These are phyloP conservation scores for Callyntrura sp. DNA, from an alignment of 2,888 invertebrate species.

Conservation along the genomic window DNA sequence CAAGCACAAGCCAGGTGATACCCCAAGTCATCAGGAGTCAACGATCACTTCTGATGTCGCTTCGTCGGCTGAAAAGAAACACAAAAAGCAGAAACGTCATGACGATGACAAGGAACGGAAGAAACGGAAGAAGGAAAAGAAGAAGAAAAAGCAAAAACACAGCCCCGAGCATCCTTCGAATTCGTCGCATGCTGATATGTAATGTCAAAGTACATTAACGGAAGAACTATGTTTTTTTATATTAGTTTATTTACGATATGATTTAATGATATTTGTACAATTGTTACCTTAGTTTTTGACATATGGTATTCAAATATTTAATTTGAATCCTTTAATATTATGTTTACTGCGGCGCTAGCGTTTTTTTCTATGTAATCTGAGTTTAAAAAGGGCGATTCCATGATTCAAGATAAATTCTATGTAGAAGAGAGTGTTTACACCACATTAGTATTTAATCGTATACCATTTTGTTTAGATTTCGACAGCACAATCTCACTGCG, in stretches of 20 bases:
- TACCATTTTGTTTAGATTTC: too few species aligned
- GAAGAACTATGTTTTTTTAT: too few species aligned
- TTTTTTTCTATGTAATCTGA: too few species aligned
- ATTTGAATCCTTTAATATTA: neutral
- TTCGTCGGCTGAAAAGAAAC: slow-evolving; percentile 97
- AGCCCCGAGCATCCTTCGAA: slow-evolving; percentile 91
- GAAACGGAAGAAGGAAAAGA: slow-evolving; percentile 98
- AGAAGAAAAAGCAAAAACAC: slow-evolving; percentile 97
- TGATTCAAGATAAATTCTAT: too few species aligned
- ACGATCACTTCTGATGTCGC: slow-evolving; percentile 84
- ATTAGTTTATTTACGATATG: too few species aligned
- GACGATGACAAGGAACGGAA: slow-evolving; percentile 97
- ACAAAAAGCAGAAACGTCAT: slow-evolving; percentile 97
- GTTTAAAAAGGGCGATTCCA: neutral
- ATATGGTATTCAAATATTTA: neutral
- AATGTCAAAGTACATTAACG: neutral
- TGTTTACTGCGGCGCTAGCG: too few species aligned
- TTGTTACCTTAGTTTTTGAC: neutral
- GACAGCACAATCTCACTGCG: too few species aligned
- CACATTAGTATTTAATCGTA: too few species aligned
- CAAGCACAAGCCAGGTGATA: slow-evolving; percentile 95
- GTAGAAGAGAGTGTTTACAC: too few species aligned
- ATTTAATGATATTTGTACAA: neutral
- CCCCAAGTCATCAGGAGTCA: slow-evolving; percentile 84
- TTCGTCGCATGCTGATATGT: slow-evolving; percentile 72